Base-by-base conservation (phyloP, 2,113 vertebrate species). In the Haemorhous mexicanus region DNA sequence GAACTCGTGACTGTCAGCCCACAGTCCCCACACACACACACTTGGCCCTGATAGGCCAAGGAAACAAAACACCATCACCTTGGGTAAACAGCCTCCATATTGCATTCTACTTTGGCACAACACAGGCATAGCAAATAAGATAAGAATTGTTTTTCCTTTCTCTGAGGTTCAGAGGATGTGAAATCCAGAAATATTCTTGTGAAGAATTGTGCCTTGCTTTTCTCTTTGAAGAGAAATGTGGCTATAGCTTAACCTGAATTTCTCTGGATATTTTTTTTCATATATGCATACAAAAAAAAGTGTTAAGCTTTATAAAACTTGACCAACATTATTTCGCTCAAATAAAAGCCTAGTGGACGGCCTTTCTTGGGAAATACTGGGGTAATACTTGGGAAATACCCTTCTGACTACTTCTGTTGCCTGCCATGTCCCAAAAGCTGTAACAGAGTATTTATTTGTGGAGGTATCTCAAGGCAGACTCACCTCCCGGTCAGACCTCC, bases 401-500 rank as follows among this genome's bases (percentile, higher is more conserved):
- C 10, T 77, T 67, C 43, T n/a, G 35, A 41, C 17, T 50, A 55
- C 15, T 85, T 72, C 37, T 61, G 28, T 41, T 43, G 19, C 20
- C 52, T 53, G 28, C 58, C 50, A 35, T 41, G 26, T 15, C 35
- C 44, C n/a, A 90, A 59, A 89, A 69, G 35, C 14, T 56, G 23
- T 15, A 74, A 56, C 22, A 87, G 24, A 21, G 10, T 2, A 59
- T 41, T 74, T 49, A 66, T 44, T 69, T 47, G 69, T 5, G 23
- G 23, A 87, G 39, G 23, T 43, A 49, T 39, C 59, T 89, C 69
- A 76, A 82, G 47, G 67, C 83, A 78, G 44, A 88, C 97, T 98
- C 78, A 99, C 99, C 97, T 99, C 99, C 35, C 97, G 98, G 56
- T 98, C 99, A 26, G 99, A 99, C n/a, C 99, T 98, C 10, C 99